Evolutionary conservation across 2,888 invertebrate genomes (phyloP), one percentile per base, ranked within the genome.

Genomic region (Holacanthella duospinosa): DNA sequence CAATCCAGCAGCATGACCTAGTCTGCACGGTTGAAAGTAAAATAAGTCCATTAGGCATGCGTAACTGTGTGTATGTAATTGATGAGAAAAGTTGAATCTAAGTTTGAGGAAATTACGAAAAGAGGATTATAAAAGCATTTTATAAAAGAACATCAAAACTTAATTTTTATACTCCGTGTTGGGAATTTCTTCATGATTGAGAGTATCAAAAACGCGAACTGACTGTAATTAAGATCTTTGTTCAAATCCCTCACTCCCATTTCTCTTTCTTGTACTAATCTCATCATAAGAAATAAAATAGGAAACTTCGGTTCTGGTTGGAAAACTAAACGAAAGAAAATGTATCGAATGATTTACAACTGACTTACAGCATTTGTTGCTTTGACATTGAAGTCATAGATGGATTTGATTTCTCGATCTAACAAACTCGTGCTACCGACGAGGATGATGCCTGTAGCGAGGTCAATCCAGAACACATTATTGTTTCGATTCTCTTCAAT

Each of bases 361-460:
- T 48, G 48, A 48, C 86, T 81, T 75, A 89, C 89, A 87, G 93
- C 89, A 76, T 91, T 93, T 26, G 87, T 85, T 1, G 89, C 93
- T 65, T 83, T 82, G 55, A 94, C 81, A 53, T 90, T 88, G 64
- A 95, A 79, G 77, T 93, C 92, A 77, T 89, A 90, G 65, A 85
- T 83, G 36, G 66, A 61, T 59, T 79, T 81, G 43, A 79, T 79
- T 78, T 95, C 94, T 77, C 87, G 91, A 79, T 95, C 94, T 65
- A 93, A 82, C 64, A 83, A 82, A 71, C 84, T 84, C 1, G 87
- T 86, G 57, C 66, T 71, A 12, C 71, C 73, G 48, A 75, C 73
- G 59, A 86, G 82, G 63, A 93, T 84, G 28, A 89, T 85, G 2
- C 93, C 93, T 24, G 91, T 89, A 66, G 89, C 88, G 0, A 93